Conservation (phyloP, 2,888 invertebrate genomes). For the Eumerus sabulonum region DNA sequence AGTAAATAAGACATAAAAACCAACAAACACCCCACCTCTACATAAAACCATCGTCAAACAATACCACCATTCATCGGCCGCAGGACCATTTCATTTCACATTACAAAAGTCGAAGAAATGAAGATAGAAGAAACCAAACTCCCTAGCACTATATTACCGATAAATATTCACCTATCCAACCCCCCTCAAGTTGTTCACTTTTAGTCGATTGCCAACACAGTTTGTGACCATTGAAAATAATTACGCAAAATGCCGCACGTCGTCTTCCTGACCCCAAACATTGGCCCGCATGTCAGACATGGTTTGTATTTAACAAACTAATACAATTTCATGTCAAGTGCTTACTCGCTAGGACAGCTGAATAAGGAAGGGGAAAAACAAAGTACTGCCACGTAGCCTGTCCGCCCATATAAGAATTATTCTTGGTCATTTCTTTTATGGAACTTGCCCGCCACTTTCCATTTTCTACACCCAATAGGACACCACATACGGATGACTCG, state of each 20-base stretch:
- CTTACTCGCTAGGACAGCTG: constrained; percentile 2
- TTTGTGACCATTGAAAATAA: constrained; percentile 32
- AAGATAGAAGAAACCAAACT: constrained; percentile 3
- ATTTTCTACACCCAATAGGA: constrained; percentile 14
- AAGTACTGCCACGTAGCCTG: constrained; percentile 37
- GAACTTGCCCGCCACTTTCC: constrained; percentile 27
- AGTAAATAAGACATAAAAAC: no score
- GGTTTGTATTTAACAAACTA: constrained; percentile 47
- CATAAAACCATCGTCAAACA: constrained; percentile 43
- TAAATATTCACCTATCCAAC: constrained; percentile 5
- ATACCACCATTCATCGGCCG: constrained; percentile 14
- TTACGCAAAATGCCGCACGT: constrained; percentile 29
- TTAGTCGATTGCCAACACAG: constrained; percentile 16
- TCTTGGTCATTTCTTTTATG: constrained; percentile 60
- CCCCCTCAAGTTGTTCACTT: background rate
- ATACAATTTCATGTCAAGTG: constrained; percentile 32
- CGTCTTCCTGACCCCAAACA: constrained; percentile 45
- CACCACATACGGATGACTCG: no score
- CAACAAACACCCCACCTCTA: constrained; percentile 21
- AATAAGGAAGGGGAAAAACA: constrained; percentile 42
- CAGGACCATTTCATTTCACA: background rate
- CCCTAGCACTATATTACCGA: constrained; percentile 17
- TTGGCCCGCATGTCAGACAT: constrained; percentile 53
- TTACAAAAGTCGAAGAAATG: background rate
- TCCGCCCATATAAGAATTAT: constrained; percentile 54